Percentiles rank a stretch among this genome's conserved stretches.
phyloP scores from a whole-genome alignment of 2,113 vertebrate species.

The Chrysemys picta region DNA sequence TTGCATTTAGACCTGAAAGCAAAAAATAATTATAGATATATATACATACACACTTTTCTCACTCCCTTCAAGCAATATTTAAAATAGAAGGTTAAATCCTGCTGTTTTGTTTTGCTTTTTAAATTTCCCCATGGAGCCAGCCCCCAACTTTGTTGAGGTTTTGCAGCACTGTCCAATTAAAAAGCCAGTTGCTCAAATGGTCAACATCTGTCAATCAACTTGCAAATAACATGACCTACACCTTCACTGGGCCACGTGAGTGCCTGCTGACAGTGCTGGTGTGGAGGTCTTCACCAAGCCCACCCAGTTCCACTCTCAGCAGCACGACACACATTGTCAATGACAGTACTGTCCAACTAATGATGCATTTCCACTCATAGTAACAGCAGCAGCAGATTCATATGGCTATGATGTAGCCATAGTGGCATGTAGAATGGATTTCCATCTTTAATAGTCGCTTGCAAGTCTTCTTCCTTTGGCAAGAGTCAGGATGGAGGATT shows the following conservation, averaged over 20 bases:
- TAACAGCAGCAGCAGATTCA: not conserved
- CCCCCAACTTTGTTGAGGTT: not conserved
- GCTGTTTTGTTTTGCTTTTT: not conserved
- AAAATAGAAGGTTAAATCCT: not conserved
- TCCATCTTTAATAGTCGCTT: not conserved
- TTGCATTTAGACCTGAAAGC: not conserved
- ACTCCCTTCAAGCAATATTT: not conserved
- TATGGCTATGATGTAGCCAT: not conserved
- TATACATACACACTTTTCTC: too few relatives aligned
- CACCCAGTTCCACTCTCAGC: not conserved
- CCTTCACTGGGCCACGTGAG: not conserved
- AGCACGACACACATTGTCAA: not conserved
- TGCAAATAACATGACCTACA: fast-evolving
- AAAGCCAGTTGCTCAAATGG: not conserved
- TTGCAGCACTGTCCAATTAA: not conserved
- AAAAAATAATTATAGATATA: fast-evolving
- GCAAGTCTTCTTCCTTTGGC: not conserved
- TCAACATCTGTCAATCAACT: not conserved
- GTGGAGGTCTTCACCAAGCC: fast-evolving
- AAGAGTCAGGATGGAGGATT: not conserved
- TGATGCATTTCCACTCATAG: not conserved
- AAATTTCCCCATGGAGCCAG: fast-evolving
- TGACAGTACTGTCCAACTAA: not conserved
- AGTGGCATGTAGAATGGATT: not conserved
- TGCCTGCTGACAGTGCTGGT: fast-evolving